Evolutionary conservation across 2,113 vertebrate species (phyloP), one percentile per base, ranked within the genome.

Genomic region (Ivindomyrus marchei): DNA sequence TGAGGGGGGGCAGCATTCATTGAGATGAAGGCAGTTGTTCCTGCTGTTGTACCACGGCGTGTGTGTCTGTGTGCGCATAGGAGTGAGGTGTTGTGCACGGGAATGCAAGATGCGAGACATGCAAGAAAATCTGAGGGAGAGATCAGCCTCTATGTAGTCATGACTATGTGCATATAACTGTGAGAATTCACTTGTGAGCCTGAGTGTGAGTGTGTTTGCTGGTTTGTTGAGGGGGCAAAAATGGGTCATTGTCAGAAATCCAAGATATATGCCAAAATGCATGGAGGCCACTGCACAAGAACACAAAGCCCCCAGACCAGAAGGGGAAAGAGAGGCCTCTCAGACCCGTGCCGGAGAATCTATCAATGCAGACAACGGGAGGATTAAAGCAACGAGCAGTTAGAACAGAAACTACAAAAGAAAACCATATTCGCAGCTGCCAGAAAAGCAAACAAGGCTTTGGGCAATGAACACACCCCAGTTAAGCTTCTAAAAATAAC

Each of bases 241-340:
- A 87, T 87, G 85, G 85, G 49, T 53, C 85, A 87, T 87, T 49
- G 52, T 27, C 47, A 87, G 49, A 87, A 87, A 52, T 36, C 49
- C n/a, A 50, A 31, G 24, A 52, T 52, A 15, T 53, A n/a, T 87
- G 85, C 85, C 85, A 87, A 52, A 52, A 87, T 52, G 49, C 24
- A 87, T 27, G 24, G 85, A 49, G 27, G 46, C 42, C 46, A 87
- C 27, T 31, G 50, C 85, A 87, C 3, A n/a, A 52, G 24, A 36
- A 36, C n/a, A 49, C 46, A 47, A 87, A 87, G 85, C 11, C 24
- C 46, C 49, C 21, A 2, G 5, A 36, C n/a, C 27, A 52, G 47
- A 87, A 19, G 46, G 17, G 3, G n/a, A 50, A 87, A 27, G 4
- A 52, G 4, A 5, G 46, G 46, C n/a, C 49, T 53, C 11, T 36